Conservation (phyloP, 1,140 invertebrate genomes). For the Nebria ingens region DNA sequence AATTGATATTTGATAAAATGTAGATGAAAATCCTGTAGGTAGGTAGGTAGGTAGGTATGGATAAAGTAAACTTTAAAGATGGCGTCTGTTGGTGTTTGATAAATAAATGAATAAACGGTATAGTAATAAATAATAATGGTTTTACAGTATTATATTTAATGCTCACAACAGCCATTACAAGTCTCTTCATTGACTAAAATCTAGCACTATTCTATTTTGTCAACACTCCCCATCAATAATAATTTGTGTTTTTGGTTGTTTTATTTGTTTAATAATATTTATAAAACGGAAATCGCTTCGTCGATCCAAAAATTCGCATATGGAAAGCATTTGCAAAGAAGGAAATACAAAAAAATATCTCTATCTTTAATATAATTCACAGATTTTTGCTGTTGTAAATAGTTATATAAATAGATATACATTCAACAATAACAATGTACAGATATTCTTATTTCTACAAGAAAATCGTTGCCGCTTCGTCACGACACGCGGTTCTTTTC, state of each 20-base stretch:
- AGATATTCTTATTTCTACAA: constrained; percentile 17
- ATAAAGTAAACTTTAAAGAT: too few species aligned
- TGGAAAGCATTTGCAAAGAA: not conserved
- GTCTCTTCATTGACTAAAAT: constrained; percentile 2
- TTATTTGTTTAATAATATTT: not conserved
- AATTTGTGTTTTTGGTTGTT: not conserved
- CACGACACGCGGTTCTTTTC: too few species aligned
- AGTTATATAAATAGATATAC: constrained; percentile 20
- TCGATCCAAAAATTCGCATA: not conserved
- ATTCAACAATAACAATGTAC: constrained; percentile 25
- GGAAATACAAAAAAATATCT: constrained; percentile 1
- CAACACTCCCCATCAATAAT: constrained; percentile 1
- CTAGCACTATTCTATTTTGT: not conserved
- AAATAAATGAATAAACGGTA: too few species aligned
- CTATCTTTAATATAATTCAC: constrained; percentile 1
- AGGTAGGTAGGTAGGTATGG: too few species aligned
- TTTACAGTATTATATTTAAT: constrained; percentile 23
- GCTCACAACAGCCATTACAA: constrained; percentile 33
- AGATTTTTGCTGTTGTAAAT: constrained; percentile 19
- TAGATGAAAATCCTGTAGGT: too few species aligned
- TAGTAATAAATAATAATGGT: too few species aligned
- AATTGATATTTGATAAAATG: too few species aligned
- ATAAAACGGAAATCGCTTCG: not conserved
- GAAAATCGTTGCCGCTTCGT: too few species aligned
- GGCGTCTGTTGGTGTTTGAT: too few species aligned